These are phyloP conservation scores for Oreortyx pictus DNA, from an alignment of 2,797 vertebrate genomes.

Conservation along the genomic window DNA sequence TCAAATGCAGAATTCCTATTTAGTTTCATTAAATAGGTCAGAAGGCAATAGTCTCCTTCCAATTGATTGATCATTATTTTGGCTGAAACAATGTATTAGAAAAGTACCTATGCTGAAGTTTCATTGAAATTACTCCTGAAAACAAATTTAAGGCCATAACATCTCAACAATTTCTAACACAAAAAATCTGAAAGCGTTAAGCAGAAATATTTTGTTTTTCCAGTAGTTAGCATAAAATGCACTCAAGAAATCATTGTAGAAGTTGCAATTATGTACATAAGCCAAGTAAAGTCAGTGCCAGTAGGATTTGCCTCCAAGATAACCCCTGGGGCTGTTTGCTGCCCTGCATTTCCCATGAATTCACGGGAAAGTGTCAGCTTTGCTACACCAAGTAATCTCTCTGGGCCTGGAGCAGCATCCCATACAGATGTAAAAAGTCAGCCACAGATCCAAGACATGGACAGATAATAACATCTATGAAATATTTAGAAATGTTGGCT, in stretches of 20 bases:
- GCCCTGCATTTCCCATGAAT: not conserved
- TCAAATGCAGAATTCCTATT: constrained; percentile 44
- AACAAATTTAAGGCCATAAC: not conserved
- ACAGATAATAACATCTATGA: not conserved
- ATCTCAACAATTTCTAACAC: not conserved
- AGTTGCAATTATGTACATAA: not conserved
- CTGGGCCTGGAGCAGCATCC: not conserved
- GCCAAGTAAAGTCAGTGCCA: not conserved
- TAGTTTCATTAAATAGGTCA: constrained; percentile 47
- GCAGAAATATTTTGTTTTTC: not conserved
- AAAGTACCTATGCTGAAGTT: not conserved
- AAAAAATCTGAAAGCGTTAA: not conserved
- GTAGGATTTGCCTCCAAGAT: not conserved
- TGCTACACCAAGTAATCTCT: not conserved
- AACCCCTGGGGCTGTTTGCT: not conserved
- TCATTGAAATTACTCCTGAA: not conserved
- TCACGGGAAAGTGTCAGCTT: not conserved
- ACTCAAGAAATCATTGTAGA: not conserved
- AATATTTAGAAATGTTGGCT: not conserved
- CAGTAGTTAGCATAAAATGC: not conserved
- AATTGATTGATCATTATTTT: not conserved
- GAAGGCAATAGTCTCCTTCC: not conserved
- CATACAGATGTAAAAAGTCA: not conserved
- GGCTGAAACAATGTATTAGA: not conserved
- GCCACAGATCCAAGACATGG: not conserved